Evolutionary conservation across 2,113 vertebrate genomes (phyloP), one percentile per base, ranked within the genome.

Genomic region (Gadus chalcogrammus): DNA sequence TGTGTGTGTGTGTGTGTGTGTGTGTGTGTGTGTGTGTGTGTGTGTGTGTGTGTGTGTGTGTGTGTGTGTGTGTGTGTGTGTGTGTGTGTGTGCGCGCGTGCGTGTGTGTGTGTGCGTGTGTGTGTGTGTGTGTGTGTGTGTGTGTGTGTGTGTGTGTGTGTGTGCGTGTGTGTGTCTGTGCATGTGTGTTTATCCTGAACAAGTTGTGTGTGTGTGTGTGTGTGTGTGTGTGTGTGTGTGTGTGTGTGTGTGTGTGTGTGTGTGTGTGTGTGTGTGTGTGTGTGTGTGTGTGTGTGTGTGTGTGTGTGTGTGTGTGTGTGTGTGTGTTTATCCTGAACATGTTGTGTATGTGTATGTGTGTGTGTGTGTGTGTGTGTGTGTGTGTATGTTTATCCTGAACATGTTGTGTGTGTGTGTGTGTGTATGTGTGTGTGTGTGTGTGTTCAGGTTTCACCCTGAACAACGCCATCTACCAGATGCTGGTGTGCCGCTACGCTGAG

Each of bases 401-500:
- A 13, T 7, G 52, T 16, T 55, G 52, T 61, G 15, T 61, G 8
- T 6, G 13, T n/a, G 15, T 20, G 2, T 63, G 56, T 48, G 11
- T 59, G 22, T 20, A 4, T 35, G 31, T 35, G 31, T 35, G 31
- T 35, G 31, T 35, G 12, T 59, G 2, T 1, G 69, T 64, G 24
- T 64, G 15, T 24, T 2, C 65, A 96, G 96, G 95, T 28, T 98
- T 98, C 84, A 87, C 59, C 0, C 90, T 97, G 18, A 95, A 85
- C 3, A 88, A 94, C 68, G 69, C 88, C 83, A 89, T 96, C 65
- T 94, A 94, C 84, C 93, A 95, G 76, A 88, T 87, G 77, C 86
- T 97, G 1, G 88, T 93, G 20, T 15, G 53, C 0, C 88, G 93
- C 18, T 96, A 93, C 0, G 78, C 92, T 0, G 85, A 89, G 63